Evolutionary conservation across 2,113 vertebrate genomes (phyloP).

Genomic region (Dermatemys mawii): DNA sequence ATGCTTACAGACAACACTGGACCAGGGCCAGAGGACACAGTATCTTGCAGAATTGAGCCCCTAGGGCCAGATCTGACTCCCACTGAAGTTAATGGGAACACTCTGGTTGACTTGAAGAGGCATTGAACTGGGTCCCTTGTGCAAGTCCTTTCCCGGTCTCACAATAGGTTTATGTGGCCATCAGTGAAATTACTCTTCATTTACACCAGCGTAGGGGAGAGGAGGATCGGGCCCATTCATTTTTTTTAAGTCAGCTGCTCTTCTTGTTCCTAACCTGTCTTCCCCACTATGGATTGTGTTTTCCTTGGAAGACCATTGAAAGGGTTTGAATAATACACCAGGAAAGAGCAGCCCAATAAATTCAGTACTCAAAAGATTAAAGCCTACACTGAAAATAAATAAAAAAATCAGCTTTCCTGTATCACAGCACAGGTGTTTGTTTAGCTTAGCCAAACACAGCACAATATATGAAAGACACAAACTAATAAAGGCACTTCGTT

Average conservation of each 20-base stretch:
- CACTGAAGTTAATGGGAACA: background rate
- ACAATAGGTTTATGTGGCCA: accelerated
- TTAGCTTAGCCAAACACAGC: constrained; percentile 71
- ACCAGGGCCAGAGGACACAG: accelerated
- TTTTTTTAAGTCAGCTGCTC: background rate
- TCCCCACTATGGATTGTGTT: background rate
- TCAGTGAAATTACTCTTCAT: background rate
- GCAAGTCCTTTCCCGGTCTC: background rate
- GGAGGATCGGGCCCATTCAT: background rate
- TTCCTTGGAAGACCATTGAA: constrained; percentile 3
- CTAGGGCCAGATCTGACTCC: accelerated
- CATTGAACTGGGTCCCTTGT: background rate
- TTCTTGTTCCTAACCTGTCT: constrained; percentile 29
- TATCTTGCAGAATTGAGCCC: background rate
- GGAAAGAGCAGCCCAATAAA: constrained; percentile 64
- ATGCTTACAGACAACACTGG: accelerated
- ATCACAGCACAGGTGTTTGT: constrained; percentile 61
- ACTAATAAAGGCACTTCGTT: constrained; percentile 56
- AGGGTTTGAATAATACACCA: constrained; percentile 48
- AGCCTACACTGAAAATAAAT: constrained; percentile 39
- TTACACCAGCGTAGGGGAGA: accelerated
- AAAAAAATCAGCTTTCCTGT: constrained; percentile 11
- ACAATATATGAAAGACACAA: constrained; percentile 49
- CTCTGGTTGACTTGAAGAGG: background rate
- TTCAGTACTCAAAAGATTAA: constrained; percentile 76